Conservation (phyloP, 2,113 vertebrate species). For the Octodon degus region DNA sequence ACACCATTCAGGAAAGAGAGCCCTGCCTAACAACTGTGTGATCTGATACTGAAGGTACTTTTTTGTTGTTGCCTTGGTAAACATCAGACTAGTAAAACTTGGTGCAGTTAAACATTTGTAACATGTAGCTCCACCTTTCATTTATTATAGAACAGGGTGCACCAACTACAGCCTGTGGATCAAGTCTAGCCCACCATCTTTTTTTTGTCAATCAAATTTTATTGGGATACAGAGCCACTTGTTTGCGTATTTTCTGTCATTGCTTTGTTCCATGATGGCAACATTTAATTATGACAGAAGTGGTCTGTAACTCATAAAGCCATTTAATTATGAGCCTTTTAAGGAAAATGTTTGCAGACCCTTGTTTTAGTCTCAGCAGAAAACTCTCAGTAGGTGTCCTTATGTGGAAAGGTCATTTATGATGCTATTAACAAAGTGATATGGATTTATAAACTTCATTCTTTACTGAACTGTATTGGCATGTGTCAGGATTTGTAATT, state of each 20-base stretch:
- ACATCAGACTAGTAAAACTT: background rate
- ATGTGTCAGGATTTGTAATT: background rate
- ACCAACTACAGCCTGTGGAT: background rate
- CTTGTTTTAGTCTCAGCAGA: conserved; percentile 13
- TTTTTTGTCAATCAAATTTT: background rate
- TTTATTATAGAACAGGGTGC: background rate
- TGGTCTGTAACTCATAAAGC: background rate
- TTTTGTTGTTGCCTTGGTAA: background rate
- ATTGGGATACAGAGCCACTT: background rate
- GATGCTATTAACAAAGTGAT: background rate
- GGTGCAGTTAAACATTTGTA: background rate
- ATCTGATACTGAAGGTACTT: background rate
- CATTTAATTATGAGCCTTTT: too few species aligned
- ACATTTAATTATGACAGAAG: background rate
- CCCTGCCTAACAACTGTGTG: background rate
- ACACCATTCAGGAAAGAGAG: background rate
- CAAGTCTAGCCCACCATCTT: background rate
- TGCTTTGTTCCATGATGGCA: background rate
- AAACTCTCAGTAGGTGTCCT: background rate
- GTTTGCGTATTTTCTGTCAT: background rate
- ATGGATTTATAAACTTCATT: conserved; percentile 36
- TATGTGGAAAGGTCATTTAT: background rate
- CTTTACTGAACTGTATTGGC: background rate
- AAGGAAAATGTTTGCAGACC: conserved; percentile 2
- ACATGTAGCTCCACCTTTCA: background rate